A percentile compares a stretch with the other conserved stretches of the same genome.
Evolutionary conservation across 1,140 invertebrate species (phyloP).

Genomic region (Sarcophaga bullata): DNA sequence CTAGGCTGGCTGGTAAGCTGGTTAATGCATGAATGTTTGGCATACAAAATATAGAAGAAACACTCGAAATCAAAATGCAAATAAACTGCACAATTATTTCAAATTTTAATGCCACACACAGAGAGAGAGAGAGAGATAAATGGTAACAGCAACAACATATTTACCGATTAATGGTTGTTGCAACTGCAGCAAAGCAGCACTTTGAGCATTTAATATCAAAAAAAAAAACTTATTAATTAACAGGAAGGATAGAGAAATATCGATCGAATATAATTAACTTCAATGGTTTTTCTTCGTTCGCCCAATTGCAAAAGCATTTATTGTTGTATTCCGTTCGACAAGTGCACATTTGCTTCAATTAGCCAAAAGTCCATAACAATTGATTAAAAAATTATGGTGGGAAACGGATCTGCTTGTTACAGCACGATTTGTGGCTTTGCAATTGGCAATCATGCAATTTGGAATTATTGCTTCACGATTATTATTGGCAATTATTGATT

Average conservation of each 20-base stretch:
- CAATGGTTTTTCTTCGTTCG: no score
- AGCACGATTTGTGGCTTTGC: background rate
- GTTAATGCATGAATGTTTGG: background rate
- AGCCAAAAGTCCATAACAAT: background rate
- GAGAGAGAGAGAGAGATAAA: no score
- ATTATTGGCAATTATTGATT: background rate
- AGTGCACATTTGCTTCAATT: constrained; percentile 4
- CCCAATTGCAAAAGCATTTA: no score
- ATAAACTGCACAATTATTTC: background rate
- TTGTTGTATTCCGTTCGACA: background rate
- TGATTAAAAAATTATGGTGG: background rate
- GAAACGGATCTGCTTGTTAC: background rate
- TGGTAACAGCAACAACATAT: no score
- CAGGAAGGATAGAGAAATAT: no score
- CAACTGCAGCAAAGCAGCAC: background rate
- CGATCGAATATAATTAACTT: no score
- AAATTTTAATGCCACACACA: background rate
- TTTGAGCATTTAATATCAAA: no score
- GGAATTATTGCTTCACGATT: background rate
- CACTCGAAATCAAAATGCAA: background rate
- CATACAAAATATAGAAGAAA: background rate
- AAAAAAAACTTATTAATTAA: no score
- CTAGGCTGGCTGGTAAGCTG: no score
- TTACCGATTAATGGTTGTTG: constrained; percentile 4
- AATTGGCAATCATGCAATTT: background rate